Base-by-base conservation (phyloP, 1,140 invertebrate species). In the Micrasema longulum region DNA sequence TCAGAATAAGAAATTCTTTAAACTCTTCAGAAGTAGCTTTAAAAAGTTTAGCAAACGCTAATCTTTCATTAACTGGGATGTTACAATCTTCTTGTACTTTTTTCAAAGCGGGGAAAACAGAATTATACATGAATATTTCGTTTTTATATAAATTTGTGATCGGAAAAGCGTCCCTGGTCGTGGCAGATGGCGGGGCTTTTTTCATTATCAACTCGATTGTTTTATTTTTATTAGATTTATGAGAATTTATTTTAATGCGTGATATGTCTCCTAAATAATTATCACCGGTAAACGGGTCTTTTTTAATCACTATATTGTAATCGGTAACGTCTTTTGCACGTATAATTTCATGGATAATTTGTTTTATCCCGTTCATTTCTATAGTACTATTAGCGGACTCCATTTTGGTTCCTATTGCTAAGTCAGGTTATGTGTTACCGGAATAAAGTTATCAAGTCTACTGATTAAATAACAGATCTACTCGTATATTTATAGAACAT, bases 1-100 rank as follows among this genome's bases (percentile, higher is more conserved):
- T 88, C 78, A 90, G 82, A 2, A 84, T 81, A 1, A 87, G 79
- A 11, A 86, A 11, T 48, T 76, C 73, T 10, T 65, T 47, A 0
- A 64, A 14, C 88, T 90, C 36, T 35, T 65, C 70, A 6, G 26
- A 20, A 16, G 67, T 18, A 7, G 26, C 52, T 6, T 47, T 60
- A 48, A 64, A 69, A 14, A 60, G 23, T 10, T 68, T 50, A 10
- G 48, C 64, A 38, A 50, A 66, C 16, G 18, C 3, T 2, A 66
- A 16, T 52, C 47, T 52, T 11, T 50, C 64, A 35, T 66, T 35
- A 1, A 14, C 12, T 36, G 35, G 41, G 7, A 66, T 11, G 31
- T 14, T 5, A 26, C 16, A 14, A 2, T 67, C 55, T 26, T 41
- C 47, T 57, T 76, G 67, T 7, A 71, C 11, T n/a, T 10, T 43